phyloP scores from a whole-genome alignment of 2,888 invertebrate species.

The Pollenia angustigena region DNA sequence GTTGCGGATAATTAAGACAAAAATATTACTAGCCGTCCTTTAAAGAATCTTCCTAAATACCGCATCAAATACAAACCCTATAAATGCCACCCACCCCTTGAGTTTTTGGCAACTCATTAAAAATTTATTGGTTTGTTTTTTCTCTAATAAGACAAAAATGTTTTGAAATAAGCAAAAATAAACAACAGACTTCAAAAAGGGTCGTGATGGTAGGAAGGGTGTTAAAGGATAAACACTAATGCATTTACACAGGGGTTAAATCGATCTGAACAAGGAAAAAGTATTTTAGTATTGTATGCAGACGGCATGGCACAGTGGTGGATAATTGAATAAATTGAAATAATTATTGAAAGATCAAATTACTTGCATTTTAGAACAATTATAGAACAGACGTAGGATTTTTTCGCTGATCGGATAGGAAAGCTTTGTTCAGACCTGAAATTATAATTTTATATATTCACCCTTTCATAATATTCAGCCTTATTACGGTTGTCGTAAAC shows the following conservation, averaged over 20 bases:
- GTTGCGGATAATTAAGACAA: background rate
- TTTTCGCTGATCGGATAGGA: no score
- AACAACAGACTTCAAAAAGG: background rate
- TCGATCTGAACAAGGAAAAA: background rate
- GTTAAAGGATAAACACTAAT: background rate
- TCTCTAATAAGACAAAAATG: no score
- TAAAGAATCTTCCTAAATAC: background rate
- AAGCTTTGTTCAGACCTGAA: no score
- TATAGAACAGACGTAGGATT: no score
- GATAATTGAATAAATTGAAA: no score
- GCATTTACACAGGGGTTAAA: conserved; percentile 15
- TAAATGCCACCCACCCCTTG: background rate
- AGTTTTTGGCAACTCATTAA: conserved; percentile 14
- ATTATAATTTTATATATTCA: no score
- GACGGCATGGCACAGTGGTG: background rate
- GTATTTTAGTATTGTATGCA: no score
- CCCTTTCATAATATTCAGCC: no score
- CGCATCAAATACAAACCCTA: background rate
- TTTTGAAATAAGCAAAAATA: background rate
- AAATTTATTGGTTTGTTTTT: conserved; percentile 10
- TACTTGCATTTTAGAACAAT: no score
- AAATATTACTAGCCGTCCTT: background rate
- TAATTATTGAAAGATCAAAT: no score
- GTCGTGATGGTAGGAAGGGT: background rate
- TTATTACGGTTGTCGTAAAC: no score